phyloP scores from a whole-genome alignment of 2,797 vertebrate species.

The Halcyon chelicuti region DNA sequence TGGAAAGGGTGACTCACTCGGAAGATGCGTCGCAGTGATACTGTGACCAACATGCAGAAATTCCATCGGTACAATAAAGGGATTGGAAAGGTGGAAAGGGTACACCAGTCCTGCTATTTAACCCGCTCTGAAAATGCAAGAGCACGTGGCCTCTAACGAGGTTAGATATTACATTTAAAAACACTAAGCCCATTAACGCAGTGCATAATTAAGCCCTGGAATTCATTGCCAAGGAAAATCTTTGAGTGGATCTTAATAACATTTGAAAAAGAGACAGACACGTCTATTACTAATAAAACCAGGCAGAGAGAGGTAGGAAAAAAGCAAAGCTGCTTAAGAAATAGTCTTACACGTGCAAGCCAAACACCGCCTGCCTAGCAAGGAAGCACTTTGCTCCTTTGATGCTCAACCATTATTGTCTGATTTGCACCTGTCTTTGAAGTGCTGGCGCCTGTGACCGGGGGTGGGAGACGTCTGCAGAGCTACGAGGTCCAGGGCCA shows the following conservation, averaged over 20 bases:
- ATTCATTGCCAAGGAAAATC: constrained; percentile 38
- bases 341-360: background rate
- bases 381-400: background rate
- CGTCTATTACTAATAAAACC: background rate
- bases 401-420: background rate
- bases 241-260: constrained; percentile 32
- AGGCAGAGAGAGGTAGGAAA: background rate
- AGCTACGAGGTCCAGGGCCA: background rate
- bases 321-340: background rate
- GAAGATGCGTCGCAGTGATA: background rate
- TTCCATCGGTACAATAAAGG: background rate
- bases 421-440: background rate
- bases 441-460: rapidly evolving
- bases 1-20: background rate
- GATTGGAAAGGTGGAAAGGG: background rate
- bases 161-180: constrained; percentile 1
- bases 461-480: background rate
- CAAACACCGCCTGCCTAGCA: background rate
- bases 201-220: constrained; percentile 20
- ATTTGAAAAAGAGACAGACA: background rate
- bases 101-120: background rate
- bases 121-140: background rate
- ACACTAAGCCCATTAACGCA: background rate
- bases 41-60: background rate
- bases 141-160: background rate